Evolutionary conservation across 2,113 vertebrate species (phyloP).

Genomic region (Raphicerus campestris): DNA sequence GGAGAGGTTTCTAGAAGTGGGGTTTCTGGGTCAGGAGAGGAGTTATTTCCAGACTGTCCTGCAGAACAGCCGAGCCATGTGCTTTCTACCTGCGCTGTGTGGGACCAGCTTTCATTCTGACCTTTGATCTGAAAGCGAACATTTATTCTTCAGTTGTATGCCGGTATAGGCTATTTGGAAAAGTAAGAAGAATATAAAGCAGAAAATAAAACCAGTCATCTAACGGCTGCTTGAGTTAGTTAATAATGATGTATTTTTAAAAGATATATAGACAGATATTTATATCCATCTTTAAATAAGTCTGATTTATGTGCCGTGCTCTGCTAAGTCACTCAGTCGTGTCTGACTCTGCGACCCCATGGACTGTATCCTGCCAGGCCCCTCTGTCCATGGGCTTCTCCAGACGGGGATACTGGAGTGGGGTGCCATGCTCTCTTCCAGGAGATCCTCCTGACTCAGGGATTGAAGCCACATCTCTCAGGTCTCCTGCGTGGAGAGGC

Average conservation of each 20-base stretch:
- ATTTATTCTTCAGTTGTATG: neutral
- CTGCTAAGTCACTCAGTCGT: neutral
- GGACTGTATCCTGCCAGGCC: neutral
- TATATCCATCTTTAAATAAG: neutral
- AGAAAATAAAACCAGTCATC: neutral
- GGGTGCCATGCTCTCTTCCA: neutral
- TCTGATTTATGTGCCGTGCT: neutral
- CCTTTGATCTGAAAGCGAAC: neutral
- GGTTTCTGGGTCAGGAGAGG: conserved; percentile 1
- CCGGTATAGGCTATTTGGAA: neutral
- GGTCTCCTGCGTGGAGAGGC: neutral
- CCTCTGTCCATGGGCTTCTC: neutral
- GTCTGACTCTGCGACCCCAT: neutral
- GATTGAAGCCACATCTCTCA: neutral
- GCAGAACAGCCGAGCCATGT: fast-evolving
- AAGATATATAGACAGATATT: neutral
- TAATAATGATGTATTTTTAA: neutral
- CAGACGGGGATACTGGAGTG: neutral
- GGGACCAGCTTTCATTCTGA: neutral
- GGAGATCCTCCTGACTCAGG: neutral
- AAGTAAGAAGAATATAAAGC: neutral
- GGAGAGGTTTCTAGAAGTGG: neutral
- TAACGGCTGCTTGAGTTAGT: neutral
- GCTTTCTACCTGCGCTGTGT: neutral
- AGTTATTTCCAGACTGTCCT: neutral